Evolutionary conservation across 2,797 vertebrate genomes (phyloP).

Genomic region (Danio aesculapii): DNA sequence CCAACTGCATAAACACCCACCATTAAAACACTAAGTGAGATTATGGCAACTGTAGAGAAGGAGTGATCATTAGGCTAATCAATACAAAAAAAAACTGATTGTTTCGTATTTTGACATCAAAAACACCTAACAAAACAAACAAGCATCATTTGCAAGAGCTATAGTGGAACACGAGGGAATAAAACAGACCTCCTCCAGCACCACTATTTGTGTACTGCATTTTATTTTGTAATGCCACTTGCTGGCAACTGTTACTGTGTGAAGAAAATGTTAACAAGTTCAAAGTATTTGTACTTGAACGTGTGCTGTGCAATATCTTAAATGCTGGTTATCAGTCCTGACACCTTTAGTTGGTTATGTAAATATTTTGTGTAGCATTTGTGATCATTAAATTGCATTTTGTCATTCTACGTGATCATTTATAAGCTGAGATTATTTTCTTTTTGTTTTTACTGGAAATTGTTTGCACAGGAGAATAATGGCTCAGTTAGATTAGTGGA

Average conservation of each 20-base stretch:
- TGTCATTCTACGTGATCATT: background rate
- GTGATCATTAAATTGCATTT: background rate
- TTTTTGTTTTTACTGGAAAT: background rate
- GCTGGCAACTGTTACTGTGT: background rate
- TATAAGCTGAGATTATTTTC: background rate
- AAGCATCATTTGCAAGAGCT: too few relatives aligned
- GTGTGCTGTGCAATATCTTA: background rate
- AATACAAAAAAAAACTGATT: too few relatives aligned
- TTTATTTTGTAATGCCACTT: slow-evolving; percentile 2
- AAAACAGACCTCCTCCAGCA: too few relatives aligned
- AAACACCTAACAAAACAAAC: too few relatives aligned
- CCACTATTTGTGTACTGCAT: background rate
- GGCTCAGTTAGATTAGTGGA: background rate
- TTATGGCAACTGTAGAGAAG: too few relatives aligned
- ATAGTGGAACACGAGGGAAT: too few relatives aligned
- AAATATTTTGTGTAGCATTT: background rate
- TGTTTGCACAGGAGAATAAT: background rate
- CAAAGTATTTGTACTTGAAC: background rate
- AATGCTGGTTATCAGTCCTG: background rate
- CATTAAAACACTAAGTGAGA: too few relatives aligned
- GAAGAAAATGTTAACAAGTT: background rate
- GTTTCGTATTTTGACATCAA: too few relatives aligned
- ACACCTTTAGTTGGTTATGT: background rate
- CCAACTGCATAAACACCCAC: too few relatives aligned
- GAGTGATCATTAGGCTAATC: too few relatives aligned